A percentile compares a stretch with the other conserved stretches of the same genome.
Evolutionary conservation across 2,113 vertebrate species (phyloP).

Genomic region (Pan paniscus): DNA sequence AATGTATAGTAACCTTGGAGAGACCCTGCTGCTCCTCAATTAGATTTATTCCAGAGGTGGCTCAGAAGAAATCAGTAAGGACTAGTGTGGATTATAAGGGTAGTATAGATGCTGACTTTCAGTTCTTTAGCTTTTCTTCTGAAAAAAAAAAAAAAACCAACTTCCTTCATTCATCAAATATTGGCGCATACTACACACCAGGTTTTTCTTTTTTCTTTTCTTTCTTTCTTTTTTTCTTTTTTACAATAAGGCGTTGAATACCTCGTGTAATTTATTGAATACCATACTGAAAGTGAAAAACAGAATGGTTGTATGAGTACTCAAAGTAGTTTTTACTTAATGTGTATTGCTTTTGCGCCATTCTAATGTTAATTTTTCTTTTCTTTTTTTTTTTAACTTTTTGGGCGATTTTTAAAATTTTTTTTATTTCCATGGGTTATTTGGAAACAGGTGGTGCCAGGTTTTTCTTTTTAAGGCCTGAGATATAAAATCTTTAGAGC

Average conservation of each 20-base stretch:
- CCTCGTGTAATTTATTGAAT: too few species aligned
- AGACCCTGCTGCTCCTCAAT: not conserved
- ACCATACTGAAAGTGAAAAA: too few species aligned
- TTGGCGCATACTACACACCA: not conserved
- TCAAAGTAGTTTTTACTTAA: too few species aligned
- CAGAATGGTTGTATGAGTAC: too few species aligned
- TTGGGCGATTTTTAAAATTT: too few species aligned
- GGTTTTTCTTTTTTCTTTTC: not conserved
- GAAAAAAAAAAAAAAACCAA: not conserved
- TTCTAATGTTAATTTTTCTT: too few species aligned
- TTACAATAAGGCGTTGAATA: too few species aligned
- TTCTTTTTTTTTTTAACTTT: too few species aligned
- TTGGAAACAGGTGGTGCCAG: too few species aligned
- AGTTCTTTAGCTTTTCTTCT: not conserved
- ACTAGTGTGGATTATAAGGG: not conserved
- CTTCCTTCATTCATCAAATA: not conserved
- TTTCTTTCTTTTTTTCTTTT: too few species aligned
- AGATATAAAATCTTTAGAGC: not conserved
- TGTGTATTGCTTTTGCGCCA: too few species aligned
- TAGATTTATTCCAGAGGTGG: not conserved
- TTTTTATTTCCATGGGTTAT: too few species aligned
- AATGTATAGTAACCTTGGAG: not conserved
- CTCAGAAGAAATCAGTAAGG: not conserved
- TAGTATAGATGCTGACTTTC: not conserved
- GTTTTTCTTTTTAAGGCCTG: not conserved